phyloP scores from a whole-genome alignment of 2,797 vertebrate genomes.

The Denticeps clupeoides region DNA sequence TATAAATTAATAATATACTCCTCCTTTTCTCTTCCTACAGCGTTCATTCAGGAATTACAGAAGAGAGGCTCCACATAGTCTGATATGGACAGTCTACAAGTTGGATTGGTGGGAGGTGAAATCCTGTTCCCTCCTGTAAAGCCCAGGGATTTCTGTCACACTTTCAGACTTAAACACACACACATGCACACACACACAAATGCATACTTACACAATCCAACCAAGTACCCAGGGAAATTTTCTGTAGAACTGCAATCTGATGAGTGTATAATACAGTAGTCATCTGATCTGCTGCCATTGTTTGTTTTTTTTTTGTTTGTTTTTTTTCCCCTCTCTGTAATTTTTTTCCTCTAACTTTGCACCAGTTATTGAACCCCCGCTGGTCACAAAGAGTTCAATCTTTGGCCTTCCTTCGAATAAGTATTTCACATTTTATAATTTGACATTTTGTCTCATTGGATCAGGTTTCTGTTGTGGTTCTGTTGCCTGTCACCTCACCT shows the following conservation, averaged over 20 bases:
- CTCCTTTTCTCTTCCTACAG: slow-evolving; percentile 42
- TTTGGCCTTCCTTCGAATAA: not conserved
- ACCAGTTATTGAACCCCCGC: slow-evolving; percentile 7
- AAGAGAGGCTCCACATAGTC: slow-evolving; percentile 70
- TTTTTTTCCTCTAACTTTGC: not conserved
- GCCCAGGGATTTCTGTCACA: slow-evolving; percentile 47
- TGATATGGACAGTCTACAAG: slow-evolving; percentile 28
- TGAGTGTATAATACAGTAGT: not conserved
- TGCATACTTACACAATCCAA: not conserved
- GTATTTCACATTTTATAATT: not conserved
- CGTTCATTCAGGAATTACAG: slow-evolving; percentile 77
- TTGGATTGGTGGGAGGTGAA: slow-evolving; percentile 35
- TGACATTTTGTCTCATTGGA: too few species aligned
- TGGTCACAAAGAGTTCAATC: slow-evolving; percentile 6
- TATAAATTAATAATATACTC: too few species aligned
- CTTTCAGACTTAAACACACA: slow-evolving; percentile 33
- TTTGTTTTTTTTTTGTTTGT: slow-evolving; percentile 7
- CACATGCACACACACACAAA: slow-evolving; percentile 2
- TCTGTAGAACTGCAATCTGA: not conserved
- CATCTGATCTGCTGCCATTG: not conserved
- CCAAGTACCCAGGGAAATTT: not conserved
- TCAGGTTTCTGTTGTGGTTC: too few species aligned
- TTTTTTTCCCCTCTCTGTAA: not conserved
- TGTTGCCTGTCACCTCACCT: too few species aligned
- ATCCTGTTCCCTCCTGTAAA: slow-evolving; percentile 33